Conservation (phyloP, 1,140 invertebrate species). For the Oppia nitens region DNA sequence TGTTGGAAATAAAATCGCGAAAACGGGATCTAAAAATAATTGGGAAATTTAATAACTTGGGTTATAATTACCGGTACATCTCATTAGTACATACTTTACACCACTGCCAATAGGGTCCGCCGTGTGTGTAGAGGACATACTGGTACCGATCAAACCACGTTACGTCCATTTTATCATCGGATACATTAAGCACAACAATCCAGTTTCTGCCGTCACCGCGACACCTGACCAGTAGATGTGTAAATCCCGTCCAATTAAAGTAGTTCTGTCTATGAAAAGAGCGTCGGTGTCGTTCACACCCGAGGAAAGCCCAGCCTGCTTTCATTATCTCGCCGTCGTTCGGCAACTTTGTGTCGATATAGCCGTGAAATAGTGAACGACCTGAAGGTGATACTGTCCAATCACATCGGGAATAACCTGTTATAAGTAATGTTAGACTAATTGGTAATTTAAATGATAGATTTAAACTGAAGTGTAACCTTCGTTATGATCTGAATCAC, state of each 20-base stretch:
- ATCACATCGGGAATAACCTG: slow-evolving; percentile 14
- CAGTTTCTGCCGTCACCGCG: slow-evolving; percentile 82
- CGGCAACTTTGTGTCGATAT: slow-evolving; percentile 45
- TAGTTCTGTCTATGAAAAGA: slow-evolving; percentile 52
- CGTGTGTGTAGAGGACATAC: slow-evolving; percentile 70
- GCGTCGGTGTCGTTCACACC: slow-evolving; percentile 36
- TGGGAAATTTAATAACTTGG: slow-evolving; percentile 7
- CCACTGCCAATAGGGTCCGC: slow-evolving; percentile 90
- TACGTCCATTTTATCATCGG: slow-evolving; percentile 50
- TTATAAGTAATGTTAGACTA: not conserved
- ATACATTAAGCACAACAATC: slow-evolving; percentile 50
- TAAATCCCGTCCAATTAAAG: slow-evolving; percentile 54
- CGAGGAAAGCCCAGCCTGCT: slow-evolving; percentile 16
- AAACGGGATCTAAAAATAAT: slow-evolving; percentile 61
- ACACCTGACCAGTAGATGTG: slow-evolving; percentile 61
- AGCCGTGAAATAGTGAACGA: slow-evolving; percentile 47
- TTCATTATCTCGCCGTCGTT: slow-evolving; percentile 55
- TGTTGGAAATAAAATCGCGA: slow-evolving; percentile 70
- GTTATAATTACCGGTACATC: not conserved
- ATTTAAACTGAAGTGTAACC: slow-evolving; percentile 1
- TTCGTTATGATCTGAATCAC: slow-evolving; percentile 10
- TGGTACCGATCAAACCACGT: slow-evolving; percentile 65
- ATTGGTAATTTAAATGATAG: not conserved
- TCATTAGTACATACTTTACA: slow-evolving; percentile 44
- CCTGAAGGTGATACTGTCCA: slow-evolving; percentile 6